Percentiles rank a stretch among this genome's conserved stretches.
Conservation (phyloP, 2,113 vertebrate genomes). For the Callithrix jacchus region DNA sequence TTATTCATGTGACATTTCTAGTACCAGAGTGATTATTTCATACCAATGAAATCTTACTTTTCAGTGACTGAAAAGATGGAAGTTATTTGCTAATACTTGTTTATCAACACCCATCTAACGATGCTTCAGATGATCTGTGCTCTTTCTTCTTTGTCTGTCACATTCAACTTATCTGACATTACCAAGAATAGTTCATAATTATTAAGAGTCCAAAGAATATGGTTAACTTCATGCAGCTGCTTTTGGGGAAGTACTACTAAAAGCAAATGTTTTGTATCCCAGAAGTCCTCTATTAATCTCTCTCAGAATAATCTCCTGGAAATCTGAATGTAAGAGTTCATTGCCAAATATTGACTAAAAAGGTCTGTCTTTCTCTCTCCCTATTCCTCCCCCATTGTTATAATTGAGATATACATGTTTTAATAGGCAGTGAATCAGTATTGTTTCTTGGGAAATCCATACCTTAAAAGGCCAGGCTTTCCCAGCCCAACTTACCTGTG, state of each 20-base stretch:
- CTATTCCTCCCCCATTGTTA: neutral
- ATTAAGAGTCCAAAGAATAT: slow-evolving; percentile 40
- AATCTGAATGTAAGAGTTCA: slow-evolving; percentile 12
- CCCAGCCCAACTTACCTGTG: neutral
- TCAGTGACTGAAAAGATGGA: slow-evolving; percentile 2
- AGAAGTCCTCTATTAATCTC: neutral
- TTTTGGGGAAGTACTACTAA: slow-evolving; percentile 43
- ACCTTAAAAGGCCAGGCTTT: neutral
- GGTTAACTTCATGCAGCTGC: slow-evolving; percentile 57
- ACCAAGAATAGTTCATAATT: slow-evolving; percentile 48
- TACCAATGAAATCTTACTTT: slow-evolving; percentile 53
- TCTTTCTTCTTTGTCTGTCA: slow-evolving; percentile 34
- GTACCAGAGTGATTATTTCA: slow-evolving; percentile 53
- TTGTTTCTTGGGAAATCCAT: slow-evolving; percentile 7
- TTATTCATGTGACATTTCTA: slow-evolving; percentile 62
- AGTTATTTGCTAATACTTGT: slow-evolving; percentile 43
- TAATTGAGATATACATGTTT: slow-evolving; percentile 1
- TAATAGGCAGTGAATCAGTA: neutral
- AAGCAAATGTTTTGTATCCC: slow-evolving; percentile 36
- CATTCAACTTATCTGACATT: slow-evolving; percentile 11
- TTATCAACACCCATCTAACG: slow-evolving; percentile 19
- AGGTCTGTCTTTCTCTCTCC: neutral
- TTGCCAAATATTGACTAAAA: neutral
- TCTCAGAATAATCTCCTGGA: neutral
- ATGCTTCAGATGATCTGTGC: slow-evolving; percentile 32